Evolutionary conservation across 1,140 invertebrate species (phyloP), one percentile per base, ranked within the genome.

Genomic region (Mactra quadrangularis): DNA sequence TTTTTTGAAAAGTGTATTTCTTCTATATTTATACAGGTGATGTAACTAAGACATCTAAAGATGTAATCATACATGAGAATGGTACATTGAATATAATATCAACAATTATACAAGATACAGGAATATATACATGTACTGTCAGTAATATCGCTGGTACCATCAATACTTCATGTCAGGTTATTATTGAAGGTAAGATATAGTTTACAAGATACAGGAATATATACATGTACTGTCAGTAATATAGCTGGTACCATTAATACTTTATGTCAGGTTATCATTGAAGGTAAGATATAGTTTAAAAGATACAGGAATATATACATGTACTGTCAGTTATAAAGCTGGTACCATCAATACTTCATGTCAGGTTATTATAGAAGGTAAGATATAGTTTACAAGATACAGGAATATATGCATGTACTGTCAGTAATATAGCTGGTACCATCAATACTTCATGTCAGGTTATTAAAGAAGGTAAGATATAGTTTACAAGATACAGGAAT

Each of bases 301-400:
- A n/a, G 77, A 81, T 60, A 68, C 64, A 57, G 77, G 77, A 27
- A 33, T n/a, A 31, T 81, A 81, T 29, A 81, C 66, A 6, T 81
- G 77, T 60, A 55, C 66, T 4, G 66, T 38, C 17, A 50, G 38
- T 1, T 71, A 81, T 60, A 33, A 25, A 17, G 35, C 38, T 41
- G 66, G 77, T 25, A 71, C 45, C 2, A 64, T 57, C 3, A 31
- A 19, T 3, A 53, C 38, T 29, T 29, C 66, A 11, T 25, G 13
- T n/a, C 35, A 22, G 13, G 52, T 81, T 13, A 57, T 17, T 41
- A 53, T 81, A 0, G 64, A 81, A 71, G 77, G 77, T 81, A 47
- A 31, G 31, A 13, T 15, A 13, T 13, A 57, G 45, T 7, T 13
- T 68, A 15, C n/a, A 29, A n/a, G 77, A 81, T 60, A 68, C 64